These are phyloP conservation scores for Leptinotarsa defecta DNA, from an alignment of 1,140 invertebrate species.

Conservation along the genomic window DNA sequence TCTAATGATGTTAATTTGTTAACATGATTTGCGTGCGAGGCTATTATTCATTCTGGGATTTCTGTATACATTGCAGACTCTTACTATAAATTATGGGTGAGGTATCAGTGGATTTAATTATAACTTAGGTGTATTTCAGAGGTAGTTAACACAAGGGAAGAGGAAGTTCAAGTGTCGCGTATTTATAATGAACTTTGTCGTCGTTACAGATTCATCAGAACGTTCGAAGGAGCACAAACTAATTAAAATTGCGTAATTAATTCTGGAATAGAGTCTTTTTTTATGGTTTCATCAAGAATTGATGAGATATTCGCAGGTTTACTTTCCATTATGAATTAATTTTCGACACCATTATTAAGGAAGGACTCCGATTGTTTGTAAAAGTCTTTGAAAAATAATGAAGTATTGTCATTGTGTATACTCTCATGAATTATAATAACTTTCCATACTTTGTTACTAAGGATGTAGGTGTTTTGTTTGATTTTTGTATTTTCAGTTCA, in stretches of 20 bases:
- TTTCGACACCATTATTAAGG: not conserved
- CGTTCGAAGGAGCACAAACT: slow-evolving; percentile 38
- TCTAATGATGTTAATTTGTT: slow-evolving; percentile 18
- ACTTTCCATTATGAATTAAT: not conserved
- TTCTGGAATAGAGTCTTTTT: slow-evolving; percentile 36
- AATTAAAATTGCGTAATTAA: slow-evolving; percentile 46
- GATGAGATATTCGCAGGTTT: not conserved
- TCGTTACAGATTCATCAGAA: slow-evolving; percentile 42
- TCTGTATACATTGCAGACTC: slow-evolving; percentile 21
- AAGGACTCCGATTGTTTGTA: no score
- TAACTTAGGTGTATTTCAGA: slow-evolving; percentile 36
- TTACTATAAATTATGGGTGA: slow-evolving; percentile 25
- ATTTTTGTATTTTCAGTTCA: no score
- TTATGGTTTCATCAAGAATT: not conserved
- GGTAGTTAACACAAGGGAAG: slow-evolving; percentile 24
- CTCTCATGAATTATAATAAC: no score
- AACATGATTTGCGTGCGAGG: slow-evolving; percentile 17
- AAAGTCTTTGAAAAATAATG: no score
- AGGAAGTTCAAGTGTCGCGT: slow-evolving; percentile 38
- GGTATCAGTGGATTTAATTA: slow-evolving; percentile 44
- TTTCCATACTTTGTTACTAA: no score
- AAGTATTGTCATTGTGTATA: no score
- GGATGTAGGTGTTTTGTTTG: no score
- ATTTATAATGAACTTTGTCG: slow-evolving; percentile 43
- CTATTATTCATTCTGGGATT: slow-evolving; percentile 24